Conservation (phyloP, 1,140 invertebrate species). For the Lucilia cuprina region DNA sequence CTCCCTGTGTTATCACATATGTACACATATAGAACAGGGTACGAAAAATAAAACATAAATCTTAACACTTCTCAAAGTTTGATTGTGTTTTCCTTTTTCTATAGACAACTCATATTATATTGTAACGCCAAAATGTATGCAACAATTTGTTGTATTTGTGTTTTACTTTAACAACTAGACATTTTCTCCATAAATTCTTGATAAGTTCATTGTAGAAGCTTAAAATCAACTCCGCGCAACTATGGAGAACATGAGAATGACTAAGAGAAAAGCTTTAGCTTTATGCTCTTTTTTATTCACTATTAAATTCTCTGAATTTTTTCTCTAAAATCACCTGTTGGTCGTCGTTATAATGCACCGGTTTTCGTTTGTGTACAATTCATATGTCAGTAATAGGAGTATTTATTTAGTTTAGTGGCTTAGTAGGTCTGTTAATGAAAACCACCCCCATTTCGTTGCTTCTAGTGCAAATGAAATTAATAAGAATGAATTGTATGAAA, state of each 20-base stretch:
- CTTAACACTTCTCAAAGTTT: neutral
- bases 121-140: constrained; percentile 50
- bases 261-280: neutral
- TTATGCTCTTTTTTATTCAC: neutral
- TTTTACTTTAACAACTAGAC: neutral
- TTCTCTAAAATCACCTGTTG: constrained; percentile 4
- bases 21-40: too few species aligned
- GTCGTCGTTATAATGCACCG: neutral
- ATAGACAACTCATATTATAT: neutral
- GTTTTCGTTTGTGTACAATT: neutral
- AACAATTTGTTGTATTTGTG: constrained; percentile 48
- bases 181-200: neutral
- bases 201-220: neutral
- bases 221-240: neutral
- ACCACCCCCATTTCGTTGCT: neutral
- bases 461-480: neutral
- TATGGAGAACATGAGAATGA: neutral
- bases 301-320: neutral
- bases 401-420: neutral
- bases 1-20: neutral
- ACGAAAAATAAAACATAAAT: neutral
- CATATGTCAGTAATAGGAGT: neutral
- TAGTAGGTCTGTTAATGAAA: neutral
- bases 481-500: neutral
- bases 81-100: neutral